phyloP scores from a whole-genome alignment of 2,888 invertebrate species.

The Rhagium mordax region DNA sequence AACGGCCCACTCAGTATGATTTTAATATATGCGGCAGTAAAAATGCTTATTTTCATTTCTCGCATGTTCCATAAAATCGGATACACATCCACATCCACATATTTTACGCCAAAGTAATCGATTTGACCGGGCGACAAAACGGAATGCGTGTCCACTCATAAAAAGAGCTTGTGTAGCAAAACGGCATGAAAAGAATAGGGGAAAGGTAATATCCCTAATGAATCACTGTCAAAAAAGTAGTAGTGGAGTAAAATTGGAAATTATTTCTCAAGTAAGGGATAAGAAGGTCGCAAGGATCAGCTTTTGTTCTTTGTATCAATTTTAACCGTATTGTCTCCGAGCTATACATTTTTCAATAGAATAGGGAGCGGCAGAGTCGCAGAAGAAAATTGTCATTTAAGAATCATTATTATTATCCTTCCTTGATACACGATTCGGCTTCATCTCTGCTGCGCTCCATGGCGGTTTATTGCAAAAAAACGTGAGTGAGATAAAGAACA shows the following conservation, averaged over 20 bases:
- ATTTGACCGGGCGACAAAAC: neutral
- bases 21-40: no score
- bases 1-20: no score
- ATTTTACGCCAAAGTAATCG: neutral
- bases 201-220: slow-evolving; percentile 3
- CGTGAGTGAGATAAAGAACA: neutral
- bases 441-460: neutral
- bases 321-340: slow-evolving; percentile 10
- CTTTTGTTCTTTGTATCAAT: slow-evolving; percentile 12
- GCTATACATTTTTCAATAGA: slow-evolving; percentile 1
- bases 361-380: neutral
- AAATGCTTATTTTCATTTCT: no score
- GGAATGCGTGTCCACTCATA: neutral
- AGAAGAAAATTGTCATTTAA: neutral
- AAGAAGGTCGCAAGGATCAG: neutral
- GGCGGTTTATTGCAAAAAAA: neutral
- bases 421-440: neutral
- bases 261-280: neutral
- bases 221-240: slow-evolving; percentile 6
- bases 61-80: neutral
- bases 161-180: neutral
- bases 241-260: slow-evolving; percentile 18
- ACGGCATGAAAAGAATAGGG: neutral
- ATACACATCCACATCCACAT: no score
- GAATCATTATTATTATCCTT: neutral